Evolutionary conservation across 2,888 invertebrate species (phyloP), one percentile per base, ranked within the genome.

Genomic region (Junonia oenone): DNA sequence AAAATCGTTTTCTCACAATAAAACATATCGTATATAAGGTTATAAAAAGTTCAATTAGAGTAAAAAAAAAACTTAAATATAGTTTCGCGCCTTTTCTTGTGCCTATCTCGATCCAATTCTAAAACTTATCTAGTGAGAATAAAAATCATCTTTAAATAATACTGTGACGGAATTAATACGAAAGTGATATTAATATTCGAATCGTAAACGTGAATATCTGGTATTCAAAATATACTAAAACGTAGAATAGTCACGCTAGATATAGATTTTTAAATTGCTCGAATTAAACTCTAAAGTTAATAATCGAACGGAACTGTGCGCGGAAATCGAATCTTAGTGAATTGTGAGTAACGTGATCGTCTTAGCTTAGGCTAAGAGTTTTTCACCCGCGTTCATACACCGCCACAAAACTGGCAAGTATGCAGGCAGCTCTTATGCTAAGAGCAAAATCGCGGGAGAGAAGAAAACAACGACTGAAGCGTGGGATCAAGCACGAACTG

Each of bases 351-450:
- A 47, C 29, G 53, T 53, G 48, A 43, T 43, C 40, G 17, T 35
- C 53, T 56, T 55, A 62, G 60, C 60, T 37, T 31, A 57, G 57
- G 63, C 73, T 77, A 68, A 76, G 57, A 58, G 46, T 75, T 75
- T 73, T 71, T 64, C 68, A 68, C 69, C 70, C 69, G 69, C 60
- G 77, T 69, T 76, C 63, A 67, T 65, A 61, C 47, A 76, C 74
- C 77, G 84, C 83, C 78, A 78, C 83, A 87, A 90, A 85, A 80
- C 90, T 90, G 90, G 93, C 93, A 92, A 93, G 94, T 83, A 96
- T 96, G 96, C 96, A 96, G 94, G 96, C 96, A 92, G 96, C 96
- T 92, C 94, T 96, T 92, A 95, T 96, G 93, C 94, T 96, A 91
- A 94, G 96, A 92, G 93, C 95, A 91, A 96, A 96, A 92, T 95